Evolutionary conservation across 2,888 invertebrate genomes (phyloP).

Genomic region (Acleris holmiana): DNA sequence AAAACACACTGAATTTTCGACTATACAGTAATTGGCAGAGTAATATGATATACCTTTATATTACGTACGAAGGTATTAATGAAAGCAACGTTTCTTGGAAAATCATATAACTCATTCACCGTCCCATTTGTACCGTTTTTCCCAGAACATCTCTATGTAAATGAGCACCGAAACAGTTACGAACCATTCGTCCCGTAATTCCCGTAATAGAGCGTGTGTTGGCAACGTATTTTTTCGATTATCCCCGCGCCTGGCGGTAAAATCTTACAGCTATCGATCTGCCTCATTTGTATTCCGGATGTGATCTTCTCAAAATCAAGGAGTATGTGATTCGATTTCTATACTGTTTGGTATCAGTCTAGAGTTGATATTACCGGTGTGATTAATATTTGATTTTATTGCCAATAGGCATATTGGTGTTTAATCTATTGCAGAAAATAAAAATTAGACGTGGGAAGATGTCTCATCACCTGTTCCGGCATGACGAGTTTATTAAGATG

Average conservation of each 20-base stretch:
- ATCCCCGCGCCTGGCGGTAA: constrained; percentile 47
- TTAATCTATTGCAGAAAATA: too few species aligned
- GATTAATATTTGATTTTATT: too few species aligned
- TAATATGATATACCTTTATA: too few species aligned
- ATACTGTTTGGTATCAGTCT: constrained; percentile 56
- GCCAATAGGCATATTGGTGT: too few species aligned
- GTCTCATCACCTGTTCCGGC: too few species aligned
- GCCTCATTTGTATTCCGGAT: constrained; percentile 70
- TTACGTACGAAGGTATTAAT: too few species aligned
- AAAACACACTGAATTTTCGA: too few species aligned
- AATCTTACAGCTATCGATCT: constrained; percentile 55
- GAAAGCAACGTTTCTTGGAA: neutral
- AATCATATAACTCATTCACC: neutral
- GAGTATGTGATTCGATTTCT: constrained; percentile 84
- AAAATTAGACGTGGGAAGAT: too few species aligned
- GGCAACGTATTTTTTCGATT: constrained; percentile 45
- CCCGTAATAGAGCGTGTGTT: constrained; percentile 30
- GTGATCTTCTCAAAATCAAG: constrained; percentile 79
- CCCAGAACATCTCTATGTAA: constrained; percentile 10
- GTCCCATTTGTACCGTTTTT: constrained; percentile 1
- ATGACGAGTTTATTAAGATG: too few species aligned
- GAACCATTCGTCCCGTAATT: constrained; percentile 15
- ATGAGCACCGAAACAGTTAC: constrained; percentile 5
- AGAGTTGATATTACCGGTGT: constrained; percentile 51
- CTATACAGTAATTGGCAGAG: too few species aligned